Evolutionary conservation across 1,140 invertebrate species (phyloP), one percentile per base, ranked within the genome.

Genomic region (Drosophila seguyi): DNA sequence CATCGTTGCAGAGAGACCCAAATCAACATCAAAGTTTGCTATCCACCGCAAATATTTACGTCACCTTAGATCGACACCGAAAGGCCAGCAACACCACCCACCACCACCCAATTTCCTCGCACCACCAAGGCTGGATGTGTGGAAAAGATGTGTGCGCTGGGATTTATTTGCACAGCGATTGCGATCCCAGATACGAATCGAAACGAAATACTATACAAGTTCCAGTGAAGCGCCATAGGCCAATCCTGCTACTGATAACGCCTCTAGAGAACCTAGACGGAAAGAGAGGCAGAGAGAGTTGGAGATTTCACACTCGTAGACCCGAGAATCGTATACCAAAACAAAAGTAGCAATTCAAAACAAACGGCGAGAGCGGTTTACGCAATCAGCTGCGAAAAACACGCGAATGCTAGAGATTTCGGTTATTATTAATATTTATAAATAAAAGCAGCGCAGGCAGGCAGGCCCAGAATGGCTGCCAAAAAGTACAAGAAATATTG

Each of bases 301-400:
- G 22, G 13, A 56, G 45, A 42, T 44, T 50, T 29, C 45, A 41
- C 29, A 34, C 45, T 68, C 16, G 20, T 63, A 52, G 18, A 11
- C n/a, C 47, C 62, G 69, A 86, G 78, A 60, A 66, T 77, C 69
- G 85, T 55, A 38, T 87, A 87, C 72, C 84, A 87, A 87, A 87
- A 87, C 84, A 87, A 90, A 87, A 76, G 60, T 62, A 88, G 48
- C 74, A 84, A 87, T 88, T 87, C 81, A 88, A 83, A 83, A 83
- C 81, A 83, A 83, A 84, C 78, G 61, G 55, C 50, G 45, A 31
- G 44, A 68, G 52, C 60, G 25, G 58, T 79, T 79, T 79, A 79
- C 75, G 75, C 75, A 79, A 79, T 79, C 75, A 79, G 65, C 57
- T 80, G 68, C 74, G 62, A 78, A 73, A 61, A 57, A 76, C 74